These are phyloP conservation scores for Caradrina kadenii DNA, from an alignment of 2,888 invertebrate species.

Conservation along the genomic window DNA sequence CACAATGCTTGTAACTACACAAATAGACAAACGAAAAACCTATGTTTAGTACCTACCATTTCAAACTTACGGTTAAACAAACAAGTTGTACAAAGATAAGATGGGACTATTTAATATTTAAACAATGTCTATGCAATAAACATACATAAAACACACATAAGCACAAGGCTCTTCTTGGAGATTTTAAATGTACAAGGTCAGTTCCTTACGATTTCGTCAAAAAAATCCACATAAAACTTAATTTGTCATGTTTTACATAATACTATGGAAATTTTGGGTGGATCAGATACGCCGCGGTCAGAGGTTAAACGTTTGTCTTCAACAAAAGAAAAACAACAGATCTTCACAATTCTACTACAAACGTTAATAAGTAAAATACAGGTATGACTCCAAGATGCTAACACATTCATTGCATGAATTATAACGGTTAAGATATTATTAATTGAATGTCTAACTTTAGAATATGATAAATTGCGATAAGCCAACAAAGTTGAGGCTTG, in stretches of 20 bases:
- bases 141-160: constrained; percentile 45
- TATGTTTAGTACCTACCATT: constrained; percentile 50
- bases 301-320: constrained; percentile 36
- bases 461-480: constrained; percentile 15
- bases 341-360: constrained; percentile 24
- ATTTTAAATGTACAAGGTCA: constrained; percentile 57
- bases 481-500: constrained; percentile 5
- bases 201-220: constrained; percentile 39
- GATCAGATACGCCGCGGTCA: constrained; percentile 41
- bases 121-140: constrained; percentile 41
- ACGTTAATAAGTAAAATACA: constrained; percentile 10
- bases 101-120: constrained; percentile 52
- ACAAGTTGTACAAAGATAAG: constrained; percentile 53
- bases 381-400: constrained; percentile 6
- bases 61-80: constrained; percentile 38
- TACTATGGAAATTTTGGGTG: constrained; percentile 47
- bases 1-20: constrained; percentile 63
- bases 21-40: constrained; percentile 41
- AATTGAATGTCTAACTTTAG: constrained; percentile 21
- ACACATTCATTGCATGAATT: constrained; percentile 26
- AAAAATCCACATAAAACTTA: constrained; percentile 18
- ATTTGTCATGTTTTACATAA: constrained; percentile 45
- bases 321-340: constrained; percentile 28
- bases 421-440: constrained; percentile 20
- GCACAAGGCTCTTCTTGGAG: constrained; percentile 47